Evolutionary conservation across 2,888 invertebrate species (phyloP), one percentile per base, ranked within the genome.

Genomic region (Amphipyra tragopoginis): DNA sequence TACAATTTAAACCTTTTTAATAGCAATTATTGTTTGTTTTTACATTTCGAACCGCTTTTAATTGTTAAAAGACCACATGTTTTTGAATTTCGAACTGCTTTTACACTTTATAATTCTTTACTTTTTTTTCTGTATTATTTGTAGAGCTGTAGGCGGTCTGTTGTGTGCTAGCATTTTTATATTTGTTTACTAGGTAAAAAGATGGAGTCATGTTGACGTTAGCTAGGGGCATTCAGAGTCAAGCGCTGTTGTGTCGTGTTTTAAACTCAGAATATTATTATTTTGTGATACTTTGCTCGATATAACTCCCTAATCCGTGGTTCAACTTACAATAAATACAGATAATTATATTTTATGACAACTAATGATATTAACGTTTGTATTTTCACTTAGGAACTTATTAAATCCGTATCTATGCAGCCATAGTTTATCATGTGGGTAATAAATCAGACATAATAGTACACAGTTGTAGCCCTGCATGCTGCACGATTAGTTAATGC

Each of bases 1-100:
- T 67, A 69, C 61, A 68, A 64, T 66, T 64, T 58, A 64, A 65
- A 62, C 75, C 63, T 69, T 72, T 65, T 57, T 67, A 62, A 54
- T 72, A 62, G 49, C 59, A 43, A 53, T 62, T 55, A 72, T 72
- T 71, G 51, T 71, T 70, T 71, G 55, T 70, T 70, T 67, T 71
- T 59, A 55, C 36, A 43, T 53, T 55, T 44, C 38, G 42, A 71
- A 70, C 65, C 65, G 65, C 72, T 56, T 71, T 65, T 70, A 59
- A 65, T 70, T 71, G 14, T 47, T 65, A 33, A 49, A 53, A 43
- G 65, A 70, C 59, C 72, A 53, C 60, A 54, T 54, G 56, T 54
- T 57, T 65, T 45, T 39, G 14, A 33, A 11, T 43, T 42, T 38
- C 14, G 14, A 51, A 42, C 59, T 39, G 13, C 33, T 44, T 47